Evolutionary conservation across 2,888 invertebrate species (phyloP), one percentile per base, ranked within the genome.

Genomic region (Orthosia cruda): DNA sequence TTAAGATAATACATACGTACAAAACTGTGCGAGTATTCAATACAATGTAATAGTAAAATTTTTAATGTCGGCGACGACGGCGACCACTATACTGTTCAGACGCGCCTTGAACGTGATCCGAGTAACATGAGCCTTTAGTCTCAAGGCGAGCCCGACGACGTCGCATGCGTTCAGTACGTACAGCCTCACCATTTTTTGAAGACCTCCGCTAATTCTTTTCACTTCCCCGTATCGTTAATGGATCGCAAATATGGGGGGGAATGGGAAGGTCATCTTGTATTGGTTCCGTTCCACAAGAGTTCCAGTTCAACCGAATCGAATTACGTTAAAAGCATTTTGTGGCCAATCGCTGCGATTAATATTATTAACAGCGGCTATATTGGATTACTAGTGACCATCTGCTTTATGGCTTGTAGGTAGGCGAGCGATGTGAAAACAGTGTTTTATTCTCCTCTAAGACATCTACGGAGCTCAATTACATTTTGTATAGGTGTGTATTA

Each of bases 31-130:
- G 82, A 69, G 77, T 85, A 88, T 89, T 89, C 86, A 86, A 89
- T 87, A 88, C 88, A 87, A 89, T 89, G 84, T 88, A 88, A 89
- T 89, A 87, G 90, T 92, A 88, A 89, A 91, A 91, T 89, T 92
- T n/a, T 92, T 90, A 90, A 90, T 89, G 87, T 92, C 85, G 81
- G 87, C 87, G 88, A 91, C 92, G 87, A 91, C 85, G 81, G 87
- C 87, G 88, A 91, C 92, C 92, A 91, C 89, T 91, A 91, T 90
- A 91, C 91, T 91, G 93, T 88, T 89, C 91, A 85, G 91, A 89
- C 89, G 92, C 93, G 93, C 96, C 96, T 96, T 96, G 96, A 96
- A 96, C 95, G 95, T 95, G 96, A 96, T 96, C 95, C 90, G 93
- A 94, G 96, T 95, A 96, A 96, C 93, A 91, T 90, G 95, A 96